These are phyloP conservation scores for Ptilorrhoa leucosticta DNA, from an alignment of 2,113 vertebrate species.

Conservation along the genomic window DNA sequence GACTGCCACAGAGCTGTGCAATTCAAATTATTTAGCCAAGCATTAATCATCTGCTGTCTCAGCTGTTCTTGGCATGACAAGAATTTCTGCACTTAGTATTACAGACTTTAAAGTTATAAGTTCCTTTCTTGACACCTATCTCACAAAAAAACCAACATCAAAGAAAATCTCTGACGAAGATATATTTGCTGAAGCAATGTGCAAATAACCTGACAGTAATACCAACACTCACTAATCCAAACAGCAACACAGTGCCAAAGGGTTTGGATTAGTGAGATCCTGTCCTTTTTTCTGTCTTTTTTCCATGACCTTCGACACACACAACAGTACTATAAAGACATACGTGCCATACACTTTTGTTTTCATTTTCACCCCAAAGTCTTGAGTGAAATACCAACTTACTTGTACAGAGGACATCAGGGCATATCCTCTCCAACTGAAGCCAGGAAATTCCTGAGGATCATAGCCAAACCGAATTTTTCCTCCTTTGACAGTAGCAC, in stretches of 20 bases:
- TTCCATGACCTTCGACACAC: background rate
- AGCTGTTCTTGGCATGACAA: background rate
- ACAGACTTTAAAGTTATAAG: background rate
- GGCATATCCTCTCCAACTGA: slow-evolving; percentile 92
- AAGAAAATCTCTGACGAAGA: background rate
- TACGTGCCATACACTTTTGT: background rate
- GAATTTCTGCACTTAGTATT: background rate
- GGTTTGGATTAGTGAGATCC: background rate
- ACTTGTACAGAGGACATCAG: slow-evolving; percentile 86
- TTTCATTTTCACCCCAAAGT: background rate
- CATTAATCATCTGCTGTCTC: background rate
- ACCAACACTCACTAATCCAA: background rate
- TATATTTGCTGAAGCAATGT: background rate
- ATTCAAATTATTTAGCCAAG: background rate
- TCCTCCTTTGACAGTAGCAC: slow-evolving; percentile 72
- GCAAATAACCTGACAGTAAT: background rate
- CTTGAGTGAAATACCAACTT: background rate
- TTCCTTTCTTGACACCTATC: background rate
- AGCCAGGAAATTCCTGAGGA: slow-evolving; percentile 81
- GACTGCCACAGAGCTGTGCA: background rate
- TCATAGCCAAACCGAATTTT: slow-evolving; percentile 84
- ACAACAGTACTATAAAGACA: background rate
- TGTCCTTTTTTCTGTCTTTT: background rate
- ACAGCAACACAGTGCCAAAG: background rate
- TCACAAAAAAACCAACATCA: background rate